Percentiles rank a stretch among this genome's conserved stretches.
These are phyloP conservation scores for Mamestra configurata DNA, from an alignment of 1,140 invertebrate species.

Conservation along the genomic window DNA sequence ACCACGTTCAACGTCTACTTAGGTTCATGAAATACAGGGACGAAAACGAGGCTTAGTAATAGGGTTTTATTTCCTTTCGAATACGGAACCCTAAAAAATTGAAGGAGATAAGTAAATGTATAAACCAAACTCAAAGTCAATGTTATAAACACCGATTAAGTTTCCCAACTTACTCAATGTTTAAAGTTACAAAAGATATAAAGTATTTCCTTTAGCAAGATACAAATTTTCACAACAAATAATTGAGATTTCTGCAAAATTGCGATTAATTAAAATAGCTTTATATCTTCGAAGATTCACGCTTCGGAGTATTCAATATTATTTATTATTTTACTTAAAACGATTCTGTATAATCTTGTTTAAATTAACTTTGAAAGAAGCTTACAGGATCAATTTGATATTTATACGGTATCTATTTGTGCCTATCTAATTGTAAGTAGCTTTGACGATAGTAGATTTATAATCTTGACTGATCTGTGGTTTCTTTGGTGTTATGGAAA, in stretches of 20 bases:
- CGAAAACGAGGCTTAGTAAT: no score
- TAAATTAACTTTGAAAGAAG: slow-evolving; percentile 1
- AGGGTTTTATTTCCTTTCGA: no score
- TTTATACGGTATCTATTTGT: not conserved
- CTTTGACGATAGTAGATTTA: no score
- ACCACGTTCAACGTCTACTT: no score
- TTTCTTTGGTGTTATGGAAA: no score
- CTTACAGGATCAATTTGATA: slow-evolving; percentile 1
- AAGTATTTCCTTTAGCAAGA: slow-evolving; percentile 15
- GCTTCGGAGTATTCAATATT: slow-evolving; percentile 19
- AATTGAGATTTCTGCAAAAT: slow-evolving; percentile 32
- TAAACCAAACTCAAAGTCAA: not conserved
- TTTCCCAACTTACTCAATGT: slow-evolving; percentile 1
- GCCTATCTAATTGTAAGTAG: no score
- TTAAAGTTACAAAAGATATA: slow-evolving; percentile 19
- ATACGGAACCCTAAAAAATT: no score
- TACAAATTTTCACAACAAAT: slow-evolving; percentile 28
- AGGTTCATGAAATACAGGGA: no score
- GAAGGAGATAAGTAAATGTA: not conserved
- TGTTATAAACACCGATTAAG: slow-evolving; percentile 20
- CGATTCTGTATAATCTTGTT: slow-evolving; percentile 21
- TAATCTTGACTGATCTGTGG: no score
- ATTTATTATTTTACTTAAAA: slow-evolving; percentile 22
- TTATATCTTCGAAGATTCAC: slow-evolving; percentile 18
- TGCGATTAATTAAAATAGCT: slow-evolving; percentile 36